These are phyloP conservation scores for Crossaster papposus DNA, from an alignment of 53 echinoderm and acorn worm genomes.

Conservation along the genomic window DNA sequence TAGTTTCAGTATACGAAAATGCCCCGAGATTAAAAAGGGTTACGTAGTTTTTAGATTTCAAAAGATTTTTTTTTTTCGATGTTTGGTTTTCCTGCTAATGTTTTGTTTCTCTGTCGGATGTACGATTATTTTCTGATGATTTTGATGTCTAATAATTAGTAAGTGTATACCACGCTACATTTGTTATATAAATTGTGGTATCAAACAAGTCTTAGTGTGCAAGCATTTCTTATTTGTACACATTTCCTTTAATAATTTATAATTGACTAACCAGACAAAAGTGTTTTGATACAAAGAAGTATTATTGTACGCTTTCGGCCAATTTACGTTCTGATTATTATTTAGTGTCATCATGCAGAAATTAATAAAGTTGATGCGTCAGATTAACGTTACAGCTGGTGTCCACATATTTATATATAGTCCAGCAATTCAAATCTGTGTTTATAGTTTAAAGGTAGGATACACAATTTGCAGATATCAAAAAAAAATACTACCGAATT, in stretches of 20 bases:
- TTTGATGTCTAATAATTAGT: slow-evolving; percentile 16
- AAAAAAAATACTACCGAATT: no score
- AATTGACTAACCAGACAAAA: slow-evolving; percentile 7
- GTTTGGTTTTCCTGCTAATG: neutral
- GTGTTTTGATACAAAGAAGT: slow-evolving; percentile 15
- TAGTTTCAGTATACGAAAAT: neutral
- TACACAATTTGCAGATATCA: no score
- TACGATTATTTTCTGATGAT: neutral
- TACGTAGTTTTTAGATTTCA: neutral
- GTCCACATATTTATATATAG: neutral
- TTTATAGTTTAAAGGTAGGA: no score
- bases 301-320: neutral
- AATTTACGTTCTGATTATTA: slow-evolving; percentile 1
- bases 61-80: neutral
- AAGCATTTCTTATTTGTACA: neutral
- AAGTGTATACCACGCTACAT: slow-evolving; percentile 48
- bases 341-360: neutral
- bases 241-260: slow-evolving; percentile 23
- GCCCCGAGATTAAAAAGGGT: neutral
- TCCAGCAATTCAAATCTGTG: no score
- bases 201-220: neutral
- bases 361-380: neutral
- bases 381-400: neutral
- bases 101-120: neutral
- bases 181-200: slow-evolving; percentile 62